phyloP scores from a whole-genome alignment of 2,113 vertebrate species.

The Hepsetus odoe region DNA sequence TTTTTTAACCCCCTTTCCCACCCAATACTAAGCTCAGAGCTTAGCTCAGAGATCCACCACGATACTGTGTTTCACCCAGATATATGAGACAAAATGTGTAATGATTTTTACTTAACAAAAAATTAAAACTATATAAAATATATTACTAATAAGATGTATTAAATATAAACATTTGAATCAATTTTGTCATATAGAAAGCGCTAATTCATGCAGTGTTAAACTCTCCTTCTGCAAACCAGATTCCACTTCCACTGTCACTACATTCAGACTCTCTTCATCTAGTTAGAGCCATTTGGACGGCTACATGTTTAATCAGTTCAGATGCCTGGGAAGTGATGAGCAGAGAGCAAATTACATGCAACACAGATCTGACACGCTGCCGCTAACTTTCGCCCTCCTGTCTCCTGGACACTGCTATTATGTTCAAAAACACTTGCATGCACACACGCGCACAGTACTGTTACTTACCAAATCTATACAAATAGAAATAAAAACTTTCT shows the following conservation, averaged over 20 bases:
- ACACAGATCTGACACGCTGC: slow-evolving; percentile 18
- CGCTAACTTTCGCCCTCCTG: neutral
- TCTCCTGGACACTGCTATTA: neutral
- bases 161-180: too few relatives aligned
- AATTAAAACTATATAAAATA: too few relatives aligned
- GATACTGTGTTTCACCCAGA: neutral
- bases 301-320: slow-evolving; percentile 39
- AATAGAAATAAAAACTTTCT: too few relatives aligned
- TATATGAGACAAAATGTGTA: neutral
- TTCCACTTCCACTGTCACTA: neutral
- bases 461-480: too few relatives aligned
- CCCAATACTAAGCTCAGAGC: too few relatives aligned
- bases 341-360: slow-evolving; percentile 28
- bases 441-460: neutral
- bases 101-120: too few relatives aligned
- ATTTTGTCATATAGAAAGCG: too few relatives aligned
- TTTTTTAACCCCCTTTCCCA: neutral
- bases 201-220: too few relatives aligned
- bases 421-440: neutral
- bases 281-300: slow-evolving; percentile 8
- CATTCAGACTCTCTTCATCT: slow-evolving; percentile 12
- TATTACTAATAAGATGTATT: too few relatives aligned
- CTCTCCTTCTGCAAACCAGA: neutral
- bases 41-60: neutral
- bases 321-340: neutral